phyloP scores from a whole-genome alignment of 2,113 vertebrate genomes.

The Oreotrochilus melanogaster region DNA sequence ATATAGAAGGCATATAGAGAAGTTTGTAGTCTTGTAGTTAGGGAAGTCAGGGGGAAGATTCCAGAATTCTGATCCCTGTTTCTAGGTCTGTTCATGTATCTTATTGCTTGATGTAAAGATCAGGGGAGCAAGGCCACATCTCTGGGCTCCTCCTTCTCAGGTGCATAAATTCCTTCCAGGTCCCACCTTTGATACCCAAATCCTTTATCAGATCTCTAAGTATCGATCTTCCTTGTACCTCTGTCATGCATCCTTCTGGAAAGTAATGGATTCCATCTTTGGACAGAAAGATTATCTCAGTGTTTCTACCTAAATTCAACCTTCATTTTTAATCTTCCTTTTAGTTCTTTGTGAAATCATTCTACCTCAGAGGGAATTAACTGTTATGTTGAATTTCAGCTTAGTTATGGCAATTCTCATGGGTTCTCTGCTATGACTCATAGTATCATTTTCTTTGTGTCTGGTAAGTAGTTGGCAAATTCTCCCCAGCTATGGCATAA shows the following conservation, averaged over 20 bases:
- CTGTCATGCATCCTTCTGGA: not conserved
- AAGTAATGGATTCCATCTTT: not conserved
- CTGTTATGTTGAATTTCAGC: not conserved
- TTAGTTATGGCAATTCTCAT: not conserved
- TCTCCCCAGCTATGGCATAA: not conserved
- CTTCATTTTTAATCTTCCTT: not conserved
- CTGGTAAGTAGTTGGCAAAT: constrained; percentile 3
- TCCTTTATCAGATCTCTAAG: not conserved
- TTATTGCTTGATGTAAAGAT: not conserved
- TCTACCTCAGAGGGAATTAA: not conserved
- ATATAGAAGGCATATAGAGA: not conserved
- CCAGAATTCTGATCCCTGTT: not conserved
- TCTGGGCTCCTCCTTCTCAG: not conserved
- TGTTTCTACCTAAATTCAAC: not conserved
- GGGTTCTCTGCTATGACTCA: not conserved
- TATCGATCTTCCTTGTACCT: not conserved
- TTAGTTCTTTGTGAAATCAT: not conserved
- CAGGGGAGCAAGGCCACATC: not conserved
- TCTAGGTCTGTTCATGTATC: not conserved
- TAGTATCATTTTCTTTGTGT: not conserved
- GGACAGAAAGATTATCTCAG: not conserved
- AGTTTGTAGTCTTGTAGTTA: not conserved
- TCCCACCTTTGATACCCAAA: not conserved
- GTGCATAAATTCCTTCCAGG: not conserved
- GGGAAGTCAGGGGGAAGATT: not conserved